Percentiles rank a stretch among this genome's conserved stretches.
Conservation (phyloP, 2,113 vertebrate species). For the Puma concolor region DNA sequence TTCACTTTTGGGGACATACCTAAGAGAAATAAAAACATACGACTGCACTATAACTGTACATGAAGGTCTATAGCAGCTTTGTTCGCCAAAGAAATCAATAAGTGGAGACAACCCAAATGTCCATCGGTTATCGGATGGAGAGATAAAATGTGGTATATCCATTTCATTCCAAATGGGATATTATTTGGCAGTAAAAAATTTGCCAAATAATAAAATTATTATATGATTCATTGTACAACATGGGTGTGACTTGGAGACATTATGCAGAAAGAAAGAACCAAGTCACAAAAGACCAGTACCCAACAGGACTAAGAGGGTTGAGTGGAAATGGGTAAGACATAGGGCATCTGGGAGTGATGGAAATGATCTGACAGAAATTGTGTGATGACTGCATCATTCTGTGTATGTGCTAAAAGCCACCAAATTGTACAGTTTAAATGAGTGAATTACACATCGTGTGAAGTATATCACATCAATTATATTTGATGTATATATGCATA, state of each 20-base stretch:
- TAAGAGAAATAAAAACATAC: too few relatives aligned
- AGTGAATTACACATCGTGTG: not conserved
- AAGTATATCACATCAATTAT: too few relatives aligned
- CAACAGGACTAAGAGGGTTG: not conserved
- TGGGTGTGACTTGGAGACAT: not conserved
- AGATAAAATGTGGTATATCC: not conserved
- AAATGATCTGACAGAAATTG: not conserved
- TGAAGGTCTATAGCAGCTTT: not conserved
- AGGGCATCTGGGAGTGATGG: not conserved
- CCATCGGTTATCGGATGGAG: not conserved
- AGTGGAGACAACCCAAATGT: not conserved
- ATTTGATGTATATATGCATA: not conserved
- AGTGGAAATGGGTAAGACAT: not conserved
- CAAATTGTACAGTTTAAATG: not conserved
- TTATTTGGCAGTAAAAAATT: not conserved
- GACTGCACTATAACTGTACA: accelerated
- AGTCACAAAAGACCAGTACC: not conserved
- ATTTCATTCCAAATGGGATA: not conserved
- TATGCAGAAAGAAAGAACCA: not conserved
- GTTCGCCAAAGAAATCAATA: not conserved
- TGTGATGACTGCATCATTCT: not conserved
- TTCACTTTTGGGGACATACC: too few relatives aligned
- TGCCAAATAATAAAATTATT: not conserved
- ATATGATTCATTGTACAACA: not conserved
- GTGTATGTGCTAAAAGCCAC: not conserved